Evolutionary conservation across 2,113 vertebrate species (phyloP).

Genomic region (Daubentonia madagascariensis): DNA sequence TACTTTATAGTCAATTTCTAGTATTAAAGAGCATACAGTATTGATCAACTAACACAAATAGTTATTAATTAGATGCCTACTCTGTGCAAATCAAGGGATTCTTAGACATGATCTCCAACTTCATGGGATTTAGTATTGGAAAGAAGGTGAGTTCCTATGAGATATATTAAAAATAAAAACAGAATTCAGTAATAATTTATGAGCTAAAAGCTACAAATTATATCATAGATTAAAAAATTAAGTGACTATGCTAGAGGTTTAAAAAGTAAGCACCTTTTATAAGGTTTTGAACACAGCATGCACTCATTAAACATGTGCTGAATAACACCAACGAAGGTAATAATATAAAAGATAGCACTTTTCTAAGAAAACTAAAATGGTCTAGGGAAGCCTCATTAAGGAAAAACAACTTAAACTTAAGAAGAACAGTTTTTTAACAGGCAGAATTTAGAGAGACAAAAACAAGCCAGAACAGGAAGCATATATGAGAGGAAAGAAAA

Average conservation of each 20-base stretch:
- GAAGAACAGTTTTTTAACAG: not conserved
- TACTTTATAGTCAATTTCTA: not conserved
- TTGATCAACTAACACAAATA: not conserved
- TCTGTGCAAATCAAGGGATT: not conserved
- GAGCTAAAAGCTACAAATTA: not conserved
- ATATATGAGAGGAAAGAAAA: not conserved
- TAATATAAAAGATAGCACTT: not conserved
- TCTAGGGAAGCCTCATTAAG: not conserved
- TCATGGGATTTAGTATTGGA: not conserved
- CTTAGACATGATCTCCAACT: not conserved
- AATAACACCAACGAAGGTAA: not conserved
- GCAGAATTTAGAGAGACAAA: not conserved
- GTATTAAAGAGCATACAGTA: not conserved
- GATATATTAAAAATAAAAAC: not conserved
- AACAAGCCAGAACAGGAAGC: not conserved
- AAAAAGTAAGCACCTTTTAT: not conserved
- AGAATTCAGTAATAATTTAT: not conserved
- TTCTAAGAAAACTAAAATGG: not conserved
- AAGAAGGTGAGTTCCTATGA: not conserved
- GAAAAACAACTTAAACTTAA: not conserved
- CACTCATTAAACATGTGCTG: not conserved
- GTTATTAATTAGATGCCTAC: not conserved
- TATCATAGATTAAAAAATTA: slow-evolving; percentile 7
- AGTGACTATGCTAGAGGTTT: not conserved
- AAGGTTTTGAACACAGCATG: not conserved